phyloP scores from a whole-genome alignment of 2,797 vertebrate genomes.

The Leptoclinus maculatus region DNA sequence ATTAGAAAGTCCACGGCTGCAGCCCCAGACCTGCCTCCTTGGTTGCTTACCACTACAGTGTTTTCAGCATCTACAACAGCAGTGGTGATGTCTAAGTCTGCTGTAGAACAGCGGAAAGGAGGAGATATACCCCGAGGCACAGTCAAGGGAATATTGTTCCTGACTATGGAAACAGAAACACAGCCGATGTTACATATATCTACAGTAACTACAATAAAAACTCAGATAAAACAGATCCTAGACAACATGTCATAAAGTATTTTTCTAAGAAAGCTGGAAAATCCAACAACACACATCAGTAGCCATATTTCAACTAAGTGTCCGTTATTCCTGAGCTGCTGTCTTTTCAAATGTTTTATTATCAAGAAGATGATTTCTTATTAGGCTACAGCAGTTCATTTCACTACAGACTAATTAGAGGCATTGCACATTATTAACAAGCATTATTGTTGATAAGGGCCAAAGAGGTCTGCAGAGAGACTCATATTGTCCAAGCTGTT shows the following conservation, averaged over 20 bases:
- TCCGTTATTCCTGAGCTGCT: slow-evolving; percentile 53
- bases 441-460: slow-evolving; percentile 80
- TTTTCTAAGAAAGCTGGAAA: slow-evolving; percentile 41
- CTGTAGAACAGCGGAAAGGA: slow-evolving; percentile 77
- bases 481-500: slow-evolving; percentile 80
- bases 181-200: slow-evolving; percentile 73
- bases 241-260: slow-evolving; percentile 59
- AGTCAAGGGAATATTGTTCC: slow-evolving; percentile 80
- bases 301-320: slow-evolving; percentile 55
- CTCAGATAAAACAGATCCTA: slow-evolving; percentile 69
- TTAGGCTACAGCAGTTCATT: slow-evolving; percentile 73
- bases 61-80: slow-evolving; percentile 76
- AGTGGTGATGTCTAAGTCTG: slow-evolving; percentile 75
- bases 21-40: slow-evolving; percentile 74
- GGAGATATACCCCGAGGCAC: slow-evolving; percentile 78
- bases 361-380: slow-evolving; percentile 69
- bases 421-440: slow-evolving; percentile 80
- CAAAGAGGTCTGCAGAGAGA: slow-evolving; percentile 78
- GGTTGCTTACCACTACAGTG: slow-evolving; percentile 70
- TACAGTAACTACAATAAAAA: slow-evolving; percentile 77
- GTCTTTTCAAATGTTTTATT: slow-evolving; percentile 63
- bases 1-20: slow-evolving; percentile 74
- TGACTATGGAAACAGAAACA: slow-evolving; percentile 79
- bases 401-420: slow-evolving; percentile 81
- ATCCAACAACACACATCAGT: slow-evolving; percentile 35